Evolutionary conservation across 2,888 invertebrate species (phyloP), one percentile per base, ranked within the genome.

Genomic region (Oscheius onirici): DNA sequence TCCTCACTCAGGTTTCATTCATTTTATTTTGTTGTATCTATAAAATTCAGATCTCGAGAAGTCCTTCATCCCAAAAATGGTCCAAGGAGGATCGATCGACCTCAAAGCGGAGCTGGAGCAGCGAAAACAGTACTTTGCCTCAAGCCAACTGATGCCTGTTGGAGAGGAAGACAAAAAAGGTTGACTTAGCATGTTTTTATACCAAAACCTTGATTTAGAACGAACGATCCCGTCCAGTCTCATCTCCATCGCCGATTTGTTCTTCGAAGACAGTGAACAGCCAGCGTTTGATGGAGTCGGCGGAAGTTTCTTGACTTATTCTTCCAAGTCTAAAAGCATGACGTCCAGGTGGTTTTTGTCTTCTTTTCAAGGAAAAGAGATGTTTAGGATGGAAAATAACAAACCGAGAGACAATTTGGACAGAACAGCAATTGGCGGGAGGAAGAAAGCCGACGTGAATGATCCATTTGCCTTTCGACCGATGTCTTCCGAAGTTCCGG

Each of bases 401-500:
- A n/a, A 10, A 15, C 26, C n/a, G n/a, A n/a, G 54, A 63, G 63
- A 63, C 24, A 46, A 63, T 34, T 28, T 63, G 15, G 63, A 63
- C 11, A 20, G 63, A 17, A 49, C 63, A 13, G 63, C 63, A 11
- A 34, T 52, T 20, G 54, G 66, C 3, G 66, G 52, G 17, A 68
- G 57, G 43, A 68, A 55, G 17, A 49, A 44, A 43, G 22, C 22
- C 8, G 70, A 73, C 15, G 76, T 77, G 22, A 49, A 72, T 34
- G 73, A 79, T 71, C 77, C 77, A 11, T 69, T 79, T 13, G 72
- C 74, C 17, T 77, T 73, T 57, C 68, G 73, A 17, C 65, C 74
- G 2, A 52, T 43, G 46, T 41, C 69, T 15, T 58, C 61, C 11
- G 58, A 65, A 28, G 67, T 68, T 1, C 68, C 70, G 24, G 70